phyloP scores from a whole-genome alignment of 1,140 invertebrate genomes.

The Anastatus disparis region DNA sequence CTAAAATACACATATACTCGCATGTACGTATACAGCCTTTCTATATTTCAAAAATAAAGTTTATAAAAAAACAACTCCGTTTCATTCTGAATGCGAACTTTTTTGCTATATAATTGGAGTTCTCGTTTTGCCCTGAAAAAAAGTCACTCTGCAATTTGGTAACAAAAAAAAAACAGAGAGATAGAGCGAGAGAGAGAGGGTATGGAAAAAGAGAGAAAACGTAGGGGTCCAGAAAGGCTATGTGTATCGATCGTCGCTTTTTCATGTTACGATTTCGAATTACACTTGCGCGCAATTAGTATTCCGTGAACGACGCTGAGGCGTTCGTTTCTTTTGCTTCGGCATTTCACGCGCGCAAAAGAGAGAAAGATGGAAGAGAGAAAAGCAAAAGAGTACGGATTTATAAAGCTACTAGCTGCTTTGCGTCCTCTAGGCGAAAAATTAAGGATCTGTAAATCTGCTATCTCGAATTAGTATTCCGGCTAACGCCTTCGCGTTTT shows the following conservation, averaged over 20 bases:
- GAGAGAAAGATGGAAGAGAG: too few species aligned
- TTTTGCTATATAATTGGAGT: too few species aligned
- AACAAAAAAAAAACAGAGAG: not conserved
- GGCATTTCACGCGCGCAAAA: slow-evolving; percentile 42
- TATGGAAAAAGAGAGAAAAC: slow-evolving; percentile 20
- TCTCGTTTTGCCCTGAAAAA: too few species aligned
- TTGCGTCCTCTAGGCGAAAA: slow-evolving; percentile 43
- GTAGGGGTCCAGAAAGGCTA: too few species aligned
- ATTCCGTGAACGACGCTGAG: slow-evolving; percentile 49
- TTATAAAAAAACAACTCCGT: too few species aligned
- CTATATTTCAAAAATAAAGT: too few species aligned
- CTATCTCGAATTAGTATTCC: slow-evolving; percentile 63
- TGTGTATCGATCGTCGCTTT: slow-evolving; percentile 40
- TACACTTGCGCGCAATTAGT: slow-evolving; percentile 47
- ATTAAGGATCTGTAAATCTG: slow-evolving; percentile 64
- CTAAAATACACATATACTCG: too few species aligned
- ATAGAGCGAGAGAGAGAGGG: not conserved
- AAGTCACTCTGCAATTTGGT: too few species aligned
- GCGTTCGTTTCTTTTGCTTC: slow-evolving; percentile 54
- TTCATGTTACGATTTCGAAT: slow-evolving; percentile 34
- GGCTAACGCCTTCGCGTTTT: slow-evolving; percentile 50
- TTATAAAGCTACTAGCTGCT: slow-evolving; percentile 54
- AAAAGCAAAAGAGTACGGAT: too few species aligned
- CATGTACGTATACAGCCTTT: too few species aligned
- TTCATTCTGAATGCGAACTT: too few species aligned